Conservation (phyloP, 2,113 vertebrate genomes). For the Coreoperca whiteheadi region DNA sequence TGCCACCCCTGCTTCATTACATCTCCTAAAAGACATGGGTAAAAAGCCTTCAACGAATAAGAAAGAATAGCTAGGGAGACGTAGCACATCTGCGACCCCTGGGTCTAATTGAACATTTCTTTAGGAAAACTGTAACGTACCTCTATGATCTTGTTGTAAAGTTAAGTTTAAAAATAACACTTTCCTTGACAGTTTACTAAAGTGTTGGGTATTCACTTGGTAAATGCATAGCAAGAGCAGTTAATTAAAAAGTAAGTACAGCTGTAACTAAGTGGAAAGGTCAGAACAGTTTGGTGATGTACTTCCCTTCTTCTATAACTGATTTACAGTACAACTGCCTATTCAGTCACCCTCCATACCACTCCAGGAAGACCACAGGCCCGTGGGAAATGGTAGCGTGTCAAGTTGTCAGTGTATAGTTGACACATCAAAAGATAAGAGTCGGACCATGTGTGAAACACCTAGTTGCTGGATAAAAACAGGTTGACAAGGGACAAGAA, state of each 20-base stretch:
- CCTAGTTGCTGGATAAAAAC: neutral
- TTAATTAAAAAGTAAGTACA: conserved; percentile 68
- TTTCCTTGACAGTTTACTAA: conserved; percentile 22
- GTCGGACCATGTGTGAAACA: neutral
- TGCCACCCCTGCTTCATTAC: conserved; percentile 72
- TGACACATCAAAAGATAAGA: neutral
- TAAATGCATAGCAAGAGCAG: conserved; percentile 40
- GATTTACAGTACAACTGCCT: conserved; percentile 24
- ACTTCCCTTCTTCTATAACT: conserved; percentile 19
- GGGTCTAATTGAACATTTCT: conserved; percentile 49
- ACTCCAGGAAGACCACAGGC: neutral
- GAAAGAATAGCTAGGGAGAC: conserved; percentile 29
- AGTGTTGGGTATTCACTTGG: conserved; percentile 37
- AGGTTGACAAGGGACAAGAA: neutral
- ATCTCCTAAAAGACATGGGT: conserved; percentile 59
- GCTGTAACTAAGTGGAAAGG: conserved; percentile 61
- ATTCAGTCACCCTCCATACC: neutral
- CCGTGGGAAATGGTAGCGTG: neutral
- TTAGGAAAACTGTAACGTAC: conserved; percentile 33
- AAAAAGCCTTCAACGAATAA: conserved; percentile 25
- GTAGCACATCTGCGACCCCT: conserved; percentile 38
- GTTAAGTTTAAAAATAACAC: conserved; percentile 48
- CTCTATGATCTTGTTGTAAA: conserved; percentile 43
- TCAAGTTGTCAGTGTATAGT: neutral
- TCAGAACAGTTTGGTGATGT: conserved; percentile 48